A percentile compares a stretch with the other conserved stretches of the same genome.
These are phyloP conservation scores for Brenthis ino DNA, from an alignment of 2,888 invertebrate species.

Conservation along the genomic window DNA sequence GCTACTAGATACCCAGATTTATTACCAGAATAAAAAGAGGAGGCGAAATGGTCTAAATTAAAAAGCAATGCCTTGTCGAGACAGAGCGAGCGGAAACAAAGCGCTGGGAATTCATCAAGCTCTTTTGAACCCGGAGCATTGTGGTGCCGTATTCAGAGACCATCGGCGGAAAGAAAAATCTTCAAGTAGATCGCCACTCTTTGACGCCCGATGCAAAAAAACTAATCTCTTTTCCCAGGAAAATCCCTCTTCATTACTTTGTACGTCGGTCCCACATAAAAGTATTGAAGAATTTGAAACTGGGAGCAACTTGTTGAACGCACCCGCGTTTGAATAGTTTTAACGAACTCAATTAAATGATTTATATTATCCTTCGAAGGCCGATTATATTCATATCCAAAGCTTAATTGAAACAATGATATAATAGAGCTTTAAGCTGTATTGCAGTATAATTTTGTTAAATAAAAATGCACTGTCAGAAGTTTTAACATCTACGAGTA, in stretches of 20 bases:
- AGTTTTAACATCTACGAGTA: too few species aligned
- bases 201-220: slow-evolving; percentile 73
- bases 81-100: slow-evolving; percentile 78
- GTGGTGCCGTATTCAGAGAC: slow-evolving; percentile 70
- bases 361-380: slow-evolving; percentile 42
- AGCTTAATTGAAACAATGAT: slow-evolving; percentile 13
- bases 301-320: slow-evolving; percentile 70
- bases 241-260: slow-evolving; percentile 72
- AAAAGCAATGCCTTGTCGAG: slow-evolving; percentile 79
- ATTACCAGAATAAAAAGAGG: slow-evolving; percentile 70
- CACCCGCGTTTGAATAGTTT: slow-evolving; percentile 65
- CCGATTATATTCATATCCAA: slow-evolving; percentile 39
- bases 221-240: slow-evolving; percentile 62
- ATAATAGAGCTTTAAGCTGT: slow-evolving; percentile 1
- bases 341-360: slow-evolving; percentile 64
- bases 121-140: slow-evolving; percentile 77
- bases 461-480: not conserved
- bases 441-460: not conserved
- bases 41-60: slow-evolving; percentile 78
- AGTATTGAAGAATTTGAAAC: slow-evolving; percentile 63
- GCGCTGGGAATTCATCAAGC: slow-evolving; percentile 78
- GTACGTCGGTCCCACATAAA: slow-evolving; percentile 57
- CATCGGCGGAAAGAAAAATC: slow-evolving; percentile 74
- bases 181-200: slow-evolving; percentile 74
- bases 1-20: slow-evolving; percentile 66